Base-by-base conservation (phyloP, 2,797 vertebrate genomes). In the Tiaroga cobitis region DNA sequence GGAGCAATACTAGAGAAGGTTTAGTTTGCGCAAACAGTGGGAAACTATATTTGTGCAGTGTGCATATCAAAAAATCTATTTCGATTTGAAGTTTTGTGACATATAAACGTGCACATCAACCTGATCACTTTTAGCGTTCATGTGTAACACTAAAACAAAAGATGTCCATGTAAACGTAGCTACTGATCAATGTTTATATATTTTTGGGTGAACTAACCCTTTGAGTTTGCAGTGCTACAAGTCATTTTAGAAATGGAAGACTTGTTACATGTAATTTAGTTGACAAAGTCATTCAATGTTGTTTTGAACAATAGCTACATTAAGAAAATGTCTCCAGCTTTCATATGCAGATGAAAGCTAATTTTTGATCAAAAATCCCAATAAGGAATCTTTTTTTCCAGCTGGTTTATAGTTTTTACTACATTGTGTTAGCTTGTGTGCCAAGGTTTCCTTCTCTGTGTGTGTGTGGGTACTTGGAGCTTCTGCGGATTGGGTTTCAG, bases 401-500 rank as follows among this genome's bases (percentile, higher is more conserved):
- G 54, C 63, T 75, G 81, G 75, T 72, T 78, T 73, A 65, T 21
- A 49, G 82, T 78, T 51, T 84, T 72, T 68, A 39, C 46, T 69
- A 81, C 49, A 84, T 75, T 78, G 65, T 79, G 59, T 85, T 69
- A 83, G 80, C 59, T 67, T 75, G 43, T 56, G 56, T 83, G 81
- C 84, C 81, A 69, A 76, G 76, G 63, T 78, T 76, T 70, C 56
- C 70, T 81, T 82, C 78, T 87, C 65, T 54, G 78, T 19, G 34
- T 89, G 72, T 89, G 72, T 72, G 94, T 95, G 94, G 94, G 95
- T 94, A 92, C 96, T 95, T 75, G n/a, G 61, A 63, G 84, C 75
- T 96, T 95, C 95, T 91, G 86, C 87, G 88, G 92, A 92, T 96
- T 94, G 96, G 95, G 93, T 98, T 99, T 97, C 97, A 95, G 89